Base-by-base conservation (phyloP, 2,113 vertebrate genomes). In the Pygathrix nemaeus region DNA sequence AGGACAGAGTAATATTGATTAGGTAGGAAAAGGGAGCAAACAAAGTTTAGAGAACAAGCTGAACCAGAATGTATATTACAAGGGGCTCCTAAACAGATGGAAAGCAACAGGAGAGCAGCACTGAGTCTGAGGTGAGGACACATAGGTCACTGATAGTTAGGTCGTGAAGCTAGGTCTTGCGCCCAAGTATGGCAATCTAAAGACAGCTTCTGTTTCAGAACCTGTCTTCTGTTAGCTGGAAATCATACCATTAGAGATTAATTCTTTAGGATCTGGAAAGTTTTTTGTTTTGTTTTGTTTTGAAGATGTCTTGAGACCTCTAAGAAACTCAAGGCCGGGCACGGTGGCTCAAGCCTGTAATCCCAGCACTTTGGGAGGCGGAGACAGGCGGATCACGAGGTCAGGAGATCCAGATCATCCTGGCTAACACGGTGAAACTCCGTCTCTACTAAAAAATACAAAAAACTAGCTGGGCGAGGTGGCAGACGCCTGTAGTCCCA, bases 11-110 rank as follows among this genome's bases (percentile, higher is more conserved):
- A 73, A 91, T 88, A 79, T 20, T 79, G 70, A 91, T 80, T 93
- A 84, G 91, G 86, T 87, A 73, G 82, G 21, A 68, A 93, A 90
- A 93, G 23, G 7, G 38, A 84, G 23, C 75, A 86, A 90, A 81
- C 25, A 86, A 73, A 16, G 17, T 85, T 90, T 59, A 76, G 30
- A 93, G 90, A 85, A 93, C 43, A 96, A 83, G n/a, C 10, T 32
- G 43, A 64, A 64, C 83, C 23, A 85, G 50, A 73, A 55, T 59
- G 17, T 40, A 23, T n/a, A 70, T 55, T 78, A 11, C 13, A 43
- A 73, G 86, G 18, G 21, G 6, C 1, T 5, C 35, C 32, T 86
- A 38, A 76, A 48, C 5, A 66, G 45, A 57, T 25, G 23, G 18
- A 70, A 83, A 4, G 14, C 10, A 86, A 32, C 48, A 82, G 21